Base-by-base conservation (phyloP, 2,888 invertebrate genomes). In the Rhingia rostrata region DNA sequence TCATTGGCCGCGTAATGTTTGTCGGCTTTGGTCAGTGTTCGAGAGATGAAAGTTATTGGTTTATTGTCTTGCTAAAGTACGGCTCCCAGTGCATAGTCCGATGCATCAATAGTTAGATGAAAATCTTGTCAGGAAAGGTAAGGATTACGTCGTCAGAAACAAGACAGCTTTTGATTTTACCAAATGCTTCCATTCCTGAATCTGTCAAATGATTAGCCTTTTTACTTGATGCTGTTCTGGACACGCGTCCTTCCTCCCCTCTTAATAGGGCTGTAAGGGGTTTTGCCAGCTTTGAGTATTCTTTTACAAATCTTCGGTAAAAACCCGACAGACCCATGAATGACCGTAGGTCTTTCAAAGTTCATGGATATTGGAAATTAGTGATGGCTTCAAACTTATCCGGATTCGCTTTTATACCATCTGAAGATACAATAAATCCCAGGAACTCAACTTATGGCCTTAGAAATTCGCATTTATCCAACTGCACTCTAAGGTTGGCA, bases 81-180 rank as follows among this genome's bases (percentile, higher is more conserved):
- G 3, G 80, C 87, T 0, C 88, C 89, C 1, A 89, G 49, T 0
- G 88, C 89, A 30, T 37, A 86, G 35, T 87, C 70, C 6, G 86
- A 86, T 0, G 88, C 88, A 67, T 90, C 89, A 3, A 88, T 88
- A 4, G 88, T 88, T 9, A 82, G 43, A 9, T 82, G 35, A n/a
- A 73, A 75, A 5, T 66, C 41, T 35, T 51, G 35, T 61, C 47
- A 4, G 61, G 60, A 43, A 43, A 51, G n/a, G 39, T 39, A 35
- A 74, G 53, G 9, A 66, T 39, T n/a, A 60, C 14, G 22, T 73
- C 53, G 1, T 74, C 51, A 7, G 37, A 72, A 10, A 37, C 12
- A 6, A 67, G 22, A 32, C n/a, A 30, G 22, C 14, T 72, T 61
- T 45, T 72, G 35, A 61, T 39, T 32, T 61, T 61, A 4, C 32